phyloP scores from a whole-genome alignment of 2,888 invertebrate genomes.

The Atherix ibis region DNA sequence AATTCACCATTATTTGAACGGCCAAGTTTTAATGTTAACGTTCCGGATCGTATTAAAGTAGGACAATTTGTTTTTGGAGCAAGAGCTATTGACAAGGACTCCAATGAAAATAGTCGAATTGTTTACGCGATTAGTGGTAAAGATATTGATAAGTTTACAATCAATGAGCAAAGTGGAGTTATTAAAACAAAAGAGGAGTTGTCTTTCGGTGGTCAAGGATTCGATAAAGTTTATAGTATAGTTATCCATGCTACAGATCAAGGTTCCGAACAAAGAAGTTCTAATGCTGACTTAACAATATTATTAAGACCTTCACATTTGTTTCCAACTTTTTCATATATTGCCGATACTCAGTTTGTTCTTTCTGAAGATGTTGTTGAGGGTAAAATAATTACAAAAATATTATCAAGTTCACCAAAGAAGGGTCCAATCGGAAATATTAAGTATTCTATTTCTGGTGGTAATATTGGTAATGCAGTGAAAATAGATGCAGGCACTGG shows the following conservation, averaged over 20 bases:
- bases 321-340: slow-evolving; percentile 64
- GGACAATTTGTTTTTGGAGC: slow-evolving; percentile 86
- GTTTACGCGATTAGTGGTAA: slow-evolving; percentile 62
- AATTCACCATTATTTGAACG: slow-evolving; percentile 66
- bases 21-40: slow-evolving; percentile 58
- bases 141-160: slow-evolving; percentile 59
- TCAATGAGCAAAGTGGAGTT: slow-evolving; percentile 71
- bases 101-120: slow-evolving; percentile 66
- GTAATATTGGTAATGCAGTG: slow-evolving; percentile 78
- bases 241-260: slow-evolving; percentile 69
- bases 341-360: slow-evolving; percentile 54
- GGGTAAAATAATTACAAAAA: slow-evolving; percentile 58
- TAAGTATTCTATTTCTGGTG: slow-evolving; percentile 79
- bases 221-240: slow-evolving; percentile 47
- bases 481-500: slow-evolving; percentile 64
- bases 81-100: slow-evolving; percentile 69
- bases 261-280: slow-evolving; percentile 50
- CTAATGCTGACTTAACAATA: slow-evolving; percentile 60
- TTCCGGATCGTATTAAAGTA: slow-evolving; percentile 62
- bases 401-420: slow-evolving; percentile 68
- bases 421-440: slow-evolving; percentile 52
- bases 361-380: slow-evolving; percentile 66
- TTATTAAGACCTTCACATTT: slow-evolving; percentile 58
- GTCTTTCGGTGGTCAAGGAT: slow-evolving; percentile 36
- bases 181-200: slow-evolving; percentile 62